Percentiles rank a stretch among this genome's conserved stretches.
phyloP scores from a whole-genome alignment of 2,113 vertebrate species.

The Crotophaga sulcirostris region DNA sequence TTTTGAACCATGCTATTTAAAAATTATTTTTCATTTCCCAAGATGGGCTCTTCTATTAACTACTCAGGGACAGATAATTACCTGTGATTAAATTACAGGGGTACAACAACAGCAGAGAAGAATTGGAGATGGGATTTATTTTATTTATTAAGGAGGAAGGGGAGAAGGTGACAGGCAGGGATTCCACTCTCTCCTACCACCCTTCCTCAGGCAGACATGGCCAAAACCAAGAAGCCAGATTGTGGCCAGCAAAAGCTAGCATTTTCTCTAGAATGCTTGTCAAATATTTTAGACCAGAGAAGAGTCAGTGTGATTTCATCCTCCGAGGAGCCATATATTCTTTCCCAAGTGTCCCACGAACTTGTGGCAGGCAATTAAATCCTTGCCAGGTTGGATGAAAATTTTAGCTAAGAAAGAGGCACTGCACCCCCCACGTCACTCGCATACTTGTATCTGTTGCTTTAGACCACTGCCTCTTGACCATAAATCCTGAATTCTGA shows the following conservation, averaged over 20 bases:
- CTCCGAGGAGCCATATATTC: too few species aligned
- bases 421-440: background rate
- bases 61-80: too few species aligned
- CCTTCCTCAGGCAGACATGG: background rate
- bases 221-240: background rate
- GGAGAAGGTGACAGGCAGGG: background rate
- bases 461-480: background rate
- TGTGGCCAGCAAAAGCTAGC: background rate
- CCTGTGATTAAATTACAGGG: too few species aligned
- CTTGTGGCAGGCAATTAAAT: background rate
- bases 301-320: too few species aligned
- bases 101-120: too few species aligned
- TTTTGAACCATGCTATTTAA: too few species aligned
- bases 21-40: too few species aligned
- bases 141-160: too few species aligned
- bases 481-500: background rate
- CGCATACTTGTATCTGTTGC: background rate
- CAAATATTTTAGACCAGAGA: background rate
- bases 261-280: background rate
- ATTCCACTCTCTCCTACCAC: background rate
- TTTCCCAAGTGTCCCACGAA: too few species aligned
- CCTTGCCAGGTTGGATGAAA: background rate
- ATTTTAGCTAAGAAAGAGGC: background rate
- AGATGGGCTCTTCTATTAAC: too few species aligned
- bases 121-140: too few species aligned